Evolutionary conservation across 2,888 invertebrate species (phyloP).

Genomic region (Villa cingulata): DNA sequence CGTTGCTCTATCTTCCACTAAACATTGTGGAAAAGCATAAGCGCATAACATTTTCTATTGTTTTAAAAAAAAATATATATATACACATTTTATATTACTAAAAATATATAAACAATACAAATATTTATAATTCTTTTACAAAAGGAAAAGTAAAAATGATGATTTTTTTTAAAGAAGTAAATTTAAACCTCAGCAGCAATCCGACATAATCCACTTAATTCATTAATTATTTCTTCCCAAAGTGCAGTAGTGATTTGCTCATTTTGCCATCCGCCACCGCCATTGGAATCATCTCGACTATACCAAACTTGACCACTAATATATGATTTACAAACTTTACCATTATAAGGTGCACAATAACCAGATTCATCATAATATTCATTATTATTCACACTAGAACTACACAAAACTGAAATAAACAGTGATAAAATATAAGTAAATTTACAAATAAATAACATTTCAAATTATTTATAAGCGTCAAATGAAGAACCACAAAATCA

Average conservation of each 20-base stretch:
- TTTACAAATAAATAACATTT: too few relatives aligned
- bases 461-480: too few relatives aligned
- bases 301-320: conserved; percentile 61
- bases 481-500: too few relatives aligned
- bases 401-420: conserved; percentile 1
- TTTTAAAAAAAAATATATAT: conserved; percentile 14
- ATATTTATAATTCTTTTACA: too few relatives aligned
- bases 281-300: conserved; percentile 46
- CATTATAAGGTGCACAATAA: conserved; percentile 78
- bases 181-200: conserved; percentile 79
- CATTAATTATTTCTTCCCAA: conserved; percentile 75
- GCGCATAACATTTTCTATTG: conserved; percentile 77
- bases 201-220: conserved; percentile 68
- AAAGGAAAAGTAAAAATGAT: too few relatives aligned
- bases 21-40: conserved; percentile 83
- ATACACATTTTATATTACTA: neutral
- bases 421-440: conserved; percentile 4
- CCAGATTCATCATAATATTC: conserved; percentile 37
- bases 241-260: conserved; percentile 70
- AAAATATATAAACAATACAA: too few relatives aligned
- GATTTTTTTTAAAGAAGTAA: too few relatives aligned
- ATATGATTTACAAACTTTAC: conserved; percentile 62
- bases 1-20: conserved; percentile 49
- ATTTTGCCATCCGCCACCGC: conserved; percentile 64
- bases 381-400: neutral